Evolutionary conservation across 1,140 invertebrate species (phyloP).

Genomic region (Papilio helenus): DNA sequence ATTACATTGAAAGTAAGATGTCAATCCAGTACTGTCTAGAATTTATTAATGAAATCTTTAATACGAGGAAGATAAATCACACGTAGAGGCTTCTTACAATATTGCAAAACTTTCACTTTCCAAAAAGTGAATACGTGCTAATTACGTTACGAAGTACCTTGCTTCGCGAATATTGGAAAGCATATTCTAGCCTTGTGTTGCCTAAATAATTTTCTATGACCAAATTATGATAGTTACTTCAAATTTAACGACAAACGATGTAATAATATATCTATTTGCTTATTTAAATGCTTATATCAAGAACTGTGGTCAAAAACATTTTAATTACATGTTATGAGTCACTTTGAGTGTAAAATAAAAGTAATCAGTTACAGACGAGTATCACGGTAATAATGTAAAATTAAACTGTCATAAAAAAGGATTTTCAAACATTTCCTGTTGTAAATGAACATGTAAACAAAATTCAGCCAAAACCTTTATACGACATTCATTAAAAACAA

Average conservation of each 20-base stretch:
- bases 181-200: conserved; percentile 8
- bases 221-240: background rate
- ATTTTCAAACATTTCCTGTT: background rate
- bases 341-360: background rate
- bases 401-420: background rate
- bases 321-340: background rate
- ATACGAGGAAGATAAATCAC: background rate
- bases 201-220: background rate
- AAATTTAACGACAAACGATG: background rate
- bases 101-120: conserved; percentile 26
- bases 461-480: background rate
- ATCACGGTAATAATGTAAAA: background rate
- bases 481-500: background rate
- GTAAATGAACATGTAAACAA: background rate
- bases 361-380: background rate
- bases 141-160: background rate
- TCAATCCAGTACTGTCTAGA: background rate
- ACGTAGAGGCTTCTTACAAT: background rate
- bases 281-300: too few relatives aligned
- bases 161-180: conserved; percentile 21
- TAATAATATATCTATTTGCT: background rate
- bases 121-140: conserved; percentile 28
- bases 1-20: background rate
- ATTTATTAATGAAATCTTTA: background rate
- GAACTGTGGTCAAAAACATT: background rate